These are phyloP conservation scores for Drosophila aff. DNA, from an alignment of 1,140 invertebrate genomes.

Conservation along the genomic window DNA sequence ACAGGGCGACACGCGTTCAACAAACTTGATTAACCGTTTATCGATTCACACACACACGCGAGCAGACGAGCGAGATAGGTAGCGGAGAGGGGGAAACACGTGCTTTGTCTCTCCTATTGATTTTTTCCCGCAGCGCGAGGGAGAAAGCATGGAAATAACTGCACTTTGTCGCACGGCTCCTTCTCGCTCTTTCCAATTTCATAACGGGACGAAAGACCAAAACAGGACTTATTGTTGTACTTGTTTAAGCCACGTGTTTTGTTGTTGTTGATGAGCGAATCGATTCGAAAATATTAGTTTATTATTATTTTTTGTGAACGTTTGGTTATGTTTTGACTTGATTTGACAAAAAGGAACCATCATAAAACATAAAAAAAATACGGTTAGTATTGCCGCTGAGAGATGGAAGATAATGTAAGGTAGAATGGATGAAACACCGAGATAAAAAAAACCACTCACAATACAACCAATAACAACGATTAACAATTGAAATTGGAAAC, in stretches of 20 bases:
- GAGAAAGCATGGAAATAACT: slow-evolving; percentile 41
- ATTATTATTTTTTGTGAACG: slow-evolving; percentile 22
- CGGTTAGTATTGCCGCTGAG: slow-evolving; percentile 42
- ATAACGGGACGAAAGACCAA: slow-evolving; percentile 55
- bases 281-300: slow-evolving; percentile 40
- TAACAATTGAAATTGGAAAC: slow-evolving; percentile 55
- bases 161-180: slow-evolving; percentile 22
- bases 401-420: slow-evolving; percentile 25
- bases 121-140: slow-evolving; percentile 59
- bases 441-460: slow-evolving; percentile 65
- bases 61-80: not conserved
- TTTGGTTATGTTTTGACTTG: slow-evolving; percentile 49
- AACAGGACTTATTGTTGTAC: slow-evolving; percentile 12
- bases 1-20: slow-evolving; percentile 25
- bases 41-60: slow-evolving; percentile 52
- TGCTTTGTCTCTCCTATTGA: slow-evolving; percentile 69
- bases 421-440: slow-evolving; percentile 46
- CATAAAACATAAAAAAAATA: slow-evolving; percentile 40
- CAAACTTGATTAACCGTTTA: slow-evolving; percentile 68
- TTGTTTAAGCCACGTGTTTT: slow-evolving; percentile 32
- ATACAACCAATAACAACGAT: slow-evolving; percentile 65
- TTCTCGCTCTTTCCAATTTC: slow-evolving; percentile 52
- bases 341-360: slow-evolving; percentile 12
- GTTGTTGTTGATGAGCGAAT: slow-evolving; percentile 39
- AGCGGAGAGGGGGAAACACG: slow-evolving; percentile 40